These are phyloP conservation scores for Microtus oregoni DNA, from an alignment of 2,113 vertebrate genomes.

Conservation along the genomic window DNA sequence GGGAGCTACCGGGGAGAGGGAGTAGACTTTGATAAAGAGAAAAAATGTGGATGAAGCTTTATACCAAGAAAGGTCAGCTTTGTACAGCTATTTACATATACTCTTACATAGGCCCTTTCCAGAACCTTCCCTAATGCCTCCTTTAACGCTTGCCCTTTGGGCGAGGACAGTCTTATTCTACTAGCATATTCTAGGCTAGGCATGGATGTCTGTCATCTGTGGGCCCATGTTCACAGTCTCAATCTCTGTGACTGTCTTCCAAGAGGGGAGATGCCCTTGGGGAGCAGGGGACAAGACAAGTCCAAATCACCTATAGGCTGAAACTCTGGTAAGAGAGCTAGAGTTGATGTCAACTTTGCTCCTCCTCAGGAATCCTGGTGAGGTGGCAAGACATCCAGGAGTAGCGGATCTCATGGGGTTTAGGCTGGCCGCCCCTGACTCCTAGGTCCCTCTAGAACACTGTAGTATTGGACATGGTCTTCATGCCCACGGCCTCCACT, in stretches of 20 bases:
- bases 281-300: background rate
- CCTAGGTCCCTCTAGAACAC: conserved; percentile 81
- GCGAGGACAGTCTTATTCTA: background rate
- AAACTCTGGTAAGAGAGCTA: background rate
- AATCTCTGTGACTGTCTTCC: background rate
- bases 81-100: too few relatives aligned
- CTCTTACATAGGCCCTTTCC: background rate
- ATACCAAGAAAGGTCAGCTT: background rate
- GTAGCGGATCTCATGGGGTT: rapidly evolving
- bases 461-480: conserved; percentile 75
- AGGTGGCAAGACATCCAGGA: background rate
- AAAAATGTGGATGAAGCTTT: background rate
- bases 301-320: background rate
- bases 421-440: background rate
- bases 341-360: background rate
- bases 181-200: too few relatives aligned
- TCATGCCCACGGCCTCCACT: conserved; percentile 27
- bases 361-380: rapidly evolving
- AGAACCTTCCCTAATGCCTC: background rate
- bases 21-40: background rate
- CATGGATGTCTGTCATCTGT: background rate
- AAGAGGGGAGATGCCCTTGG: background rate
- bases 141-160: background rate
- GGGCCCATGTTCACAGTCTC: background rate
- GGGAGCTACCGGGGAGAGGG: background rate